Base-by-base conservation (phyloP, 2,888 invertebrate genomes). In the Ptychoptera contaminata region DNA sequence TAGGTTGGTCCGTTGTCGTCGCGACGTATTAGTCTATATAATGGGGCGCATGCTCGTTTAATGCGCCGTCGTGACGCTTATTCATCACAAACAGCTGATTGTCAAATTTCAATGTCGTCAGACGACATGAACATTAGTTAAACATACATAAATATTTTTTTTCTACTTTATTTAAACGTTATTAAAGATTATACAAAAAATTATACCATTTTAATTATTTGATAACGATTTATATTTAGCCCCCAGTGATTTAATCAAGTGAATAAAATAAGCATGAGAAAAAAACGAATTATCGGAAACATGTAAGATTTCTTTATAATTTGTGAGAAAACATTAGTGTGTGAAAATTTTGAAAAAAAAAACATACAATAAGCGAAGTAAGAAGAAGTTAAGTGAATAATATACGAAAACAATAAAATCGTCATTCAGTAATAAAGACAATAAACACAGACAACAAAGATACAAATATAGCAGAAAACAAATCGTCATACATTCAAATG, bases 91-190 rank as follows among this genome's bases (percentile, higher is more conserved):
- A 16, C 37, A 43, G 43, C 43, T 43, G 43, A 39, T 42, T 48
- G 48, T 48, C 48, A 48, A 42, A 38, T 35, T 34, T 16, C 40
- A 36, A 43, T 44, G 40, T 36, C 37, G 45, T 36, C 31, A 44
- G 15, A 23, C 39, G 10, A 11, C 10, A 40, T 12, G 31, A 30
- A 6, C n/a, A 29, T 12, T 12, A 8, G n/a, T 29, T 12, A 12
- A 31, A 32, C 30, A 32, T 29, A n/a, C 23, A 23, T 23, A 5
- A 5, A 5, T 23, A 23, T 23, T 23, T 23, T 23, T 7, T 23
- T 23, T 23, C 7, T 23, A 41, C n/a, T 34, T 32, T 16, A 34
- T 16, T 30, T 39, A 34, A 16, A 23, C 3, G 7, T 23, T 5
- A 23, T 23, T 23, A n/a, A n/a, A n/a, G n/a, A n/a, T n/a, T n/a